Percentiles rank a stretch among this genome's conserved stretches.
These are phyloP conservation scores for Tyrophagus putrescentiae DNA, from an alignment of 1,140 invertebrate species.

Conservation along the genomic window DNA sequence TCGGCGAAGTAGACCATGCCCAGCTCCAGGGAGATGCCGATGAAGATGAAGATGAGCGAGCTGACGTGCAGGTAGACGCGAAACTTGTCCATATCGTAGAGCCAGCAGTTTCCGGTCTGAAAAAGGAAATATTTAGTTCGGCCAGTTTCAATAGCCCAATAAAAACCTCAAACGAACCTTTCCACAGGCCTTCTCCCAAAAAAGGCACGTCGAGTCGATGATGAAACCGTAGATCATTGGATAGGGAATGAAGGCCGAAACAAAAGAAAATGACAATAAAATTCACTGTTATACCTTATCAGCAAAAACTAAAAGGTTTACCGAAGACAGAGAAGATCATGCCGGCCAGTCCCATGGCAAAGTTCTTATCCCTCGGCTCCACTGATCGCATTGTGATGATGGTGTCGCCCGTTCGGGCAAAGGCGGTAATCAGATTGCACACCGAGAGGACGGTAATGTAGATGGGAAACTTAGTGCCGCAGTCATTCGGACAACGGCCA, in stretches of 20 bases:
- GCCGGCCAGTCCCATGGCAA: constrained; percentile 25
- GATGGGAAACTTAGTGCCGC: constrained; percentile 27
- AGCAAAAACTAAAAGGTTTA: no score
- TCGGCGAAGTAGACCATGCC: constrained; percentile 19
- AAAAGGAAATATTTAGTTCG: no score
- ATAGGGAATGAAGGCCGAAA: constrained; percentile 31
- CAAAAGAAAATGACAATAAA: no score
- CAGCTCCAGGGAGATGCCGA: constrained; percentile 25
- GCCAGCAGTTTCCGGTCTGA: constrained; percentile 31
- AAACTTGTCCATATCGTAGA: constrained; percentile 31
- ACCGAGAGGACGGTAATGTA: constrained; percentile 29
- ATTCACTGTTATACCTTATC: no score
- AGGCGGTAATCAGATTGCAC: constrained; percentile 28
- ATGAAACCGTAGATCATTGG: constrained; percentile 32
- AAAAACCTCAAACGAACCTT: no score
- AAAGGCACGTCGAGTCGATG: constrained; percentile 30
- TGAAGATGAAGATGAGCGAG: constrained; percentile 22
- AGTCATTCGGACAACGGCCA: constrained; percentile 28
- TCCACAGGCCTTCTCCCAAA: constrained; percentile 30
- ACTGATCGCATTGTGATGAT: constrained; percentile 29
- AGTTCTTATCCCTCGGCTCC: constrained; percentile 27
- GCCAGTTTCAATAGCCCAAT: no score
- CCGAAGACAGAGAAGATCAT: constrained; percentile 25
- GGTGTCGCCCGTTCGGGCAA: constrained; percentile 30
- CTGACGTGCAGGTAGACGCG: constrained; percentile 26